Evolutionary conservation across 2,888 invertebrate genomes (phyloP).

Genomic region (Stenolophus ochropezus): DNA sequence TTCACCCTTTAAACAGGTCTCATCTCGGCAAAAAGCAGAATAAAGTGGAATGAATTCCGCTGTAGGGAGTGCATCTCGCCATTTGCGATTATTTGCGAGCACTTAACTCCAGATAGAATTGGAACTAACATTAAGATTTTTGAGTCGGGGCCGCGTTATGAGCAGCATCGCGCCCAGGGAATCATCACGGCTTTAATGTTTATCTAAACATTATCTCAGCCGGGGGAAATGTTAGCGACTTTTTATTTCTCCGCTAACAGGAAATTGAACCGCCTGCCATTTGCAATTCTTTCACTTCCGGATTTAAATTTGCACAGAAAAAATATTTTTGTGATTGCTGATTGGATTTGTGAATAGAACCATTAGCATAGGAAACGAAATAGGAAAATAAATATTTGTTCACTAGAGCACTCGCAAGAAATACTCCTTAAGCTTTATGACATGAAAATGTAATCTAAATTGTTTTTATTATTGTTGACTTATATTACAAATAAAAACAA

Average conservation of each 20-base stretch:
- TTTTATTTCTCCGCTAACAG: conserved; percentile 50
- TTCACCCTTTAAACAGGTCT: conserved; percentile 29
- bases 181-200: conserved; percentile 70
- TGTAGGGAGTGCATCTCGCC: conserved; percentile 16
- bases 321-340: conserved; percentile 8
- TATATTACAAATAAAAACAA: too few species aligned
- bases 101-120: conserved; percentile 72
- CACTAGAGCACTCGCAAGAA: not conserved
- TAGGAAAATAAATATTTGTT: not conserved
- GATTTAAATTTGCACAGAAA: conserved; percentile 48
- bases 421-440: not conserved
- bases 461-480: too few species aligned
- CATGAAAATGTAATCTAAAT: not conserved
- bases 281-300: conserved; percentile 26
- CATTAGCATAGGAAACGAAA: conserved; percentile 10
- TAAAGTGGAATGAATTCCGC: conserved; percentile 43
- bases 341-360: conserved; percentile 24
- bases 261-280: conserved; percentile 54
- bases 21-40: conserved; percentile 13
- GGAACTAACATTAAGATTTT: conserved; percentile 72
- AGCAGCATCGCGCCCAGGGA: conserved; percentile 64
- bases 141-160: conserved; percentile 68
- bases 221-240: conserved; percentile 38
- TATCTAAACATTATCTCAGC: conserved; percentile 67
- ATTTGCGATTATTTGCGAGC: conserved; percentile 69